Evolutionary conservation across 2,113 vertebrate genomes (phyloP), one percentile per base, ranked within the genome.

Genomic region (Orcinus orca): DNA sequence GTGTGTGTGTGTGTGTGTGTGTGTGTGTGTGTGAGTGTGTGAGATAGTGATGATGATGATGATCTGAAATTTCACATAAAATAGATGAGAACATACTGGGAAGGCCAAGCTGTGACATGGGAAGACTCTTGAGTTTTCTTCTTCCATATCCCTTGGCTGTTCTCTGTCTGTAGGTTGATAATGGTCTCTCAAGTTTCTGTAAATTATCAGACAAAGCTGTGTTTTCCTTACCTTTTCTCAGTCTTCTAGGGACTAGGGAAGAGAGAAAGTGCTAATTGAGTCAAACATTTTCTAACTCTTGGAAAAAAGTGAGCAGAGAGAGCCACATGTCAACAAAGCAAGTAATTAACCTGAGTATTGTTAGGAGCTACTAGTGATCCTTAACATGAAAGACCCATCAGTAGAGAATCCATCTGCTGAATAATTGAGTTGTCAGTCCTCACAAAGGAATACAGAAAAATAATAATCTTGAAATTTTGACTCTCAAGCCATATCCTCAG

Each of bases 351-450:
- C 74, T 80, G 38, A 67, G 38, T 68, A 65, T 77, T 92, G 62
- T 93, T 91, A 62, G 68, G 62, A 88, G 62, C 68, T 44, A n/a
- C 71, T 89, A 31, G 71, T 55, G 85, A 65, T 89, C 21, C 38
- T 95, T 74, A 70, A 83, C 71, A 60, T 86, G 73, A 96, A 95
- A 85, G 92, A 26, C 55, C 55, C 70, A 92, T 86, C n/a, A 50
- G 50, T 25, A 50, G 68, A 90, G 70, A 76, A 65, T 87, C 68
- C 73, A 18, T 93, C 93, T 87, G 77, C 81, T 91, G 63, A 91
- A 53, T 93, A 95, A 95, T 81, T 90, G 96, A 96, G 79, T 93
- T 95, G 65, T 97, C 77, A 70, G 47, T 94, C n/a, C 82, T 83
- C 79, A 86, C 73, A 87, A 87, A 91, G 41, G 58, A 47, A 53